Evolutionary conservation across 2,888 invertebrate genomes (phyloP).

Genomic region (Diarsia rubi): DNA sequence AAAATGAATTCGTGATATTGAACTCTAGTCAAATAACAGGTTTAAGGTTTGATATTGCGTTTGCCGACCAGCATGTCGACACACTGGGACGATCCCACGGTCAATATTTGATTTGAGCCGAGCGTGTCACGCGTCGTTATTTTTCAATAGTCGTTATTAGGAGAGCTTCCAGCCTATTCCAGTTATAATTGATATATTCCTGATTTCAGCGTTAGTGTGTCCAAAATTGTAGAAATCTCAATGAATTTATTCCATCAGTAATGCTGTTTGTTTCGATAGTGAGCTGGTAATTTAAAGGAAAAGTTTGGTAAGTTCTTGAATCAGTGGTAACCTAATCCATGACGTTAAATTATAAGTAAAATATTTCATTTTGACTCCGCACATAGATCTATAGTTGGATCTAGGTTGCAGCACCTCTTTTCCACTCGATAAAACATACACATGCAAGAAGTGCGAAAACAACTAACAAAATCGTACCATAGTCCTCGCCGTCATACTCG

Average conservation of each 20-base stretch:
- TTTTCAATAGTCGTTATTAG: conserved; percentile 64
- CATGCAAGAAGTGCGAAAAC: not conserved
- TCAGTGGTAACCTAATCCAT: not conserved
- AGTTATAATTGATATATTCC: conserved; percentile 15
- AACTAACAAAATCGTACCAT: not conserved
- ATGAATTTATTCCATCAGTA: not conserved
- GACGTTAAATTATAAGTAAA: not conserved
- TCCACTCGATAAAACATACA: not conserved
- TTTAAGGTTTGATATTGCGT: not conserved
- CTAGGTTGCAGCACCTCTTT: not conserved
- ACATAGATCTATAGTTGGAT: not conserved
- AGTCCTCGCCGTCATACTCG: not conserved
- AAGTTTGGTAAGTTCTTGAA: not conserved
- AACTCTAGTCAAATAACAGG: not conserved
- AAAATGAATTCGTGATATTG: not conserved
- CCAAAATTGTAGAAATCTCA: not conserved
- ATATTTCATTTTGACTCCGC: not conserved
- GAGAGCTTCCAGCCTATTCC: conserved; percentile 21
- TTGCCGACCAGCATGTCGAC: not conserved
- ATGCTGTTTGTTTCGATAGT: not conserved
- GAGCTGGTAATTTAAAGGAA: not conserved
- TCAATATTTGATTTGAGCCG: conserved; percentile 72
- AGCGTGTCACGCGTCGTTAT: conserved; percentile 61
- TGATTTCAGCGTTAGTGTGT: conserved; percentile 13
- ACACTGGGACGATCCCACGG: conserved; percentile 37